Conservation (phyloP, 2,888 invertebrate genomes). For the Caenorhabditis sulstoni region DNA sequence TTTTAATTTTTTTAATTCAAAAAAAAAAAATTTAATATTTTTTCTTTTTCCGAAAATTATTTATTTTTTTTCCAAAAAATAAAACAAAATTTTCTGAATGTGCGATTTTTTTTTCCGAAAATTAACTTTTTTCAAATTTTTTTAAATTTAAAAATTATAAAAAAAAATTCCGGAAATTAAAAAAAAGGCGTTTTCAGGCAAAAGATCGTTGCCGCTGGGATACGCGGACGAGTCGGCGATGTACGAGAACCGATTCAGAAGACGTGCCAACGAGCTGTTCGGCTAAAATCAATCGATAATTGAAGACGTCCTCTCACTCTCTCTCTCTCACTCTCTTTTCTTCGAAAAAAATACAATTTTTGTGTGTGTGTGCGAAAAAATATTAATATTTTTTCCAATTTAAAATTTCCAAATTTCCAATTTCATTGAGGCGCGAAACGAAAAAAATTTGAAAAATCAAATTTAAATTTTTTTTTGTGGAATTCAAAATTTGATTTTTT, state of each 20-base stretch:
- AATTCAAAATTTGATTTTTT: neutral
- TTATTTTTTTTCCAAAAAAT: too few relatives aligned
- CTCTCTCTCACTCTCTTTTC: neutral
- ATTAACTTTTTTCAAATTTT: too few relatives aligned
- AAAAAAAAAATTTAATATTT: too few relatives aligned
- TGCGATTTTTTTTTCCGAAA: too few relatives aligned
- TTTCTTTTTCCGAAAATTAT: too few relatives aligned
- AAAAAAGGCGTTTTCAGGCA: conserved; percentile 42
- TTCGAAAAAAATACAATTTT: too few relatives aligned
- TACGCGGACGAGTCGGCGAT: conserved; percentile 30
- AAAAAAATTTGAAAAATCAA: neutral
- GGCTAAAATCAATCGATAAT: conserved; percentile 13
- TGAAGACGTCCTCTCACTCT: neutral
- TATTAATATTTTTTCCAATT: neutral
- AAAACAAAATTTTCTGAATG: too few relatives aligned
- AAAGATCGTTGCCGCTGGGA: conserved; percentile 33
- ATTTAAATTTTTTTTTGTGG: neutral
- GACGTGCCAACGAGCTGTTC: conserved; percentile 50
- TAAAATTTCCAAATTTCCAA: too few relatives aligned
- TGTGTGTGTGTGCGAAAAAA: too few relatives aligned
- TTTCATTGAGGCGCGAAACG: conserved; percentile 15
- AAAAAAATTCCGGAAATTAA: too few relatives aligned
- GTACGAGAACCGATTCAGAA: conserved; percentile 39
- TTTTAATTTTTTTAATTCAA: too few relatives aligned
- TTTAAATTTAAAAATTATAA: too few relatives aligned